phyloP scores from a whole-genome alignment of 2,888 invertebrate genomes.

The Alloplasta piceator region DNA sequence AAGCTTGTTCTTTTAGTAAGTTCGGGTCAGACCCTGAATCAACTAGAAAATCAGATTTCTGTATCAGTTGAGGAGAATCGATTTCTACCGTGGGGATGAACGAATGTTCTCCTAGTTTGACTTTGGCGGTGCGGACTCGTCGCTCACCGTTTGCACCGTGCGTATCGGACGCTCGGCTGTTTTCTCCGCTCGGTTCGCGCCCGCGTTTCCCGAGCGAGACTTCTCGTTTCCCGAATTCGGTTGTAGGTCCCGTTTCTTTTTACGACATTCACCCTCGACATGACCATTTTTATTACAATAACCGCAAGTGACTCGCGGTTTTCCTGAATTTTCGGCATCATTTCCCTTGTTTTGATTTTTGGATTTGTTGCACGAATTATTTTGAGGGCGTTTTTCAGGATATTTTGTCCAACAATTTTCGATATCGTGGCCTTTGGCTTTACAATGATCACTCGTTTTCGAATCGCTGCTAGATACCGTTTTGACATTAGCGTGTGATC shows the following conservation, averaged over 20 bases:
- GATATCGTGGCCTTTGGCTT: background rate
- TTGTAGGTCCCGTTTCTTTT: background rate
- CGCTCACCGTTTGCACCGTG: too few species aligned
- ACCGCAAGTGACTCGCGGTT: background rate
- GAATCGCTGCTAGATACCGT: background rate
- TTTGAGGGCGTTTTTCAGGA: background rate
- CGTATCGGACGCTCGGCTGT: background rate
- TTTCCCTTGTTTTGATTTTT: background rate
- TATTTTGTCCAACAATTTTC: background rate
- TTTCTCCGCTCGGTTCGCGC: background rate
- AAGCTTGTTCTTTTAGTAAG: background rate
- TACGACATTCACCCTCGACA: background rate
- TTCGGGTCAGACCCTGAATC: background rate
- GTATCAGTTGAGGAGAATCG: too few species aligned
- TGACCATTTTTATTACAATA: background rate
- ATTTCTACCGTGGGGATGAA: too few species aligned
- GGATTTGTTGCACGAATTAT: background rate
- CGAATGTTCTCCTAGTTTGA: too few species aligned
- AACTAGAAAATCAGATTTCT: background rate
- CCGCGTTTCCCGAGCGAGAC: background rate
- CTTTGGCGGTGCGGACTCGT: too few species aligned
- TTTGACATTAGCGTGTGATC: background rate
- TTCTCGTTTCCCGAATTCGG: constrained; percentile 8
- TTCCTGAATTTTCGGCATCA: too few species aligned
- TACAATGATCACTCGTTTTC: background rate